A percentile compares a stretch with the other conserved stretches of the same genome.
phyloP scores from a whole-genome alignment of 2,113 vertebrate species.

The Varanus komodoensis region DNA sequence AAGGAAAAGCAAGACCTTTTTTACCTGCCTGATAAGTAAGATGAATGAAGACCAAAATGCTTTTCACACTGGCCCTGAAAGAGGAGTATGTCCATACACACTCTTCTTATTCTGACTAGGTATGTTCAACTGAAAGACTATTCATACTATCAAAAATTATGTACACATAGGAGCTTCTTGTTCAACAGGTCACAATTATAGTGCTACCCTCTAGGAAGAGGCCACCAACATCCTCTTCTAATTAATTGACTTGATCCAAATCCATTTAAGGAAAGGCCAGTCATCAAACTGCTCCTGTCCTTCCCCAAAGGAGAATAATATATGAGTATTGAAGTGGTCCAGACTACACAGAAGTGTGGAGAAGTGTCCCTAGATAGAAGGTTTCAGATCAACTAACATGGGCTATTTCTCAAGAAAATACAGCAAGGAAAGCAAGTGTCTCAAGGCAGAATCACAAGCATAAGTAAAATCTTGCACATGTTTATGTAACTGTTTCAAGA shows the following conservation, averaged over 20 bases:
- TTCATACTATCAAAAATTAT: not conserved
- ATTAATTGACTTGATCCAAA: conserved; percentile 42
- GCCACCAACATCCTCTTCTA: not conserved
- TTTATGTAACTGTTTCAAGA: conserved; percentile 55
- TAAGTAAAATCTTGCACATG: conserved; percentile 33
- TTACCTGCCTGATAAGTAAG: not conserved
- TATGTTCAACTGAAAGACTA: not conserved
- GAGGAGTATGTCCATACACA: not conserved
- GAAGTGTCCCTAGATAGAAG: conserved; percentile 1
- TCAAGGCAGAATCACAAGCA: conserved; percentile 41
- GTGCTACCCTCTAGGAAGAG: not conserved
- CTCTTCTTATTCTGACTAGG: not conserved
- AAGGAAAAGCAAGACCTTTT: not conserved
- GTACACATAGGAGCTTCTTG: not conserved
- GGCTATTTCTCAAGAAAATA: conserved; percentile 57
- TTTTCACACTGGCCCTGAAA: not conserved
- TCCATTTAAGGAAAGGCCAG: conserved; percentile 30
- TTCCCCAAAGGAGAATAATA: not conserved
- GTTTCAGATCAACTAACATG: conserved; percentile 52
- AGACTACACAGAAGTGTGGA: not conserved
- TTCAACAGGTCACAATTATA: not conserved
- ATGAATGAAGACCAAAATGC: not conserved
- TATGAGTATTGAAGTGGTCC: conserved; percentile 46
- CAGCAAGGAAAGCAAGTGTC: conserved; percentile 57
- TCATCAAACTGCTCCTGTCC: not conserved